These are phyloP conservation scores for Nematolebias whitei DNA, from an alignment of 2,113 vertebrate genomes.

Conservation along the genomic window DNA sequence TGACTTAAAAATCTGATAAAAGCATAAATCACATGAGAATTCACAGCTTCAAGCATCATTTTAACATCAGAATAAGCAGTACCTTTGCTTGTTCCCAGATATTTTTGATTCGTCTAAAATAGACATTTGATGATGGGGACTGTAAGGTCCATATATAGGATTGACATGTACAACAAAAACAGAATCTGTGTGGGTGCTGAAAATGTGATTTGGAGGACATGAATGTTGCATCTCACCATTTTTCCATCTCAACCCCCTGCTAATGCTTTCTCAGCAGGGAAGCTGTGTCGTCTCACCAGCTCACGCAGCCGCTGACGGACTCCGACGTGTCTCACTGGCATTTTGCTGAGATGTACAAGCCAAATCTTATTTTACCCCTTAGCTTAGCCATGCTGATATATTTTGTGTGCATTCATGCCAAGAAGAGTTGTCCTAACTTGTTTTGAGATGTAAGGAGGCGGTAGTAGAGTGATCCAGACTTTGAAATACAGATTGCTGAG, in stretches of 20 bases:
- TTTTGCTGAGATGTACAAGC: no score
- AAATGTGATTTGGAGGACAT: constrained; percentile 11
- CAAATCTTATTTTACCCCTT: no score
- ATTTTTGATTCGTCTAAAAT: not conserved
- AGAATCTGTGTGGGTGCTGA: not conserved
- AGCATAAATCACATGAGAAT: not conserved
- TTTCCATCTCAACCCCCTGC: not conserved
- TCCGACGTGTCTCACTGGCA: not conserved
- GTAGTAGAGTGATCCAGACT: no score
- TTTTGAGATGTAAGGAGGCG: no score
- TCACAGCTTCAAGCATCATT: not conserved
- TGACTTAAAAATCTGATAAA: constrained; percentile 2
- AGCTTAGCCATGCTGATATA: no score
- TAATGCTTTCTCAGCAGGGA: not conserved
- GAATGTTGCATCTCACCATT: not conserved
- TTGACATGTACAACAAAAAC: constrained; percentile 14
- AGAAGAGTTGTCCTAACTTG: no score
- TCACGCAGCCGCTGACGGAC: not conserved
- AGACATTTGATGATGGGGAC: not conserved
- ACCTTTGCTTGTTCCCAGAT: not conserved
- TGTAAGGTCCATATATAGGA: not conserved
- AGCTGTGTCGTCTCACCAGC: not conserved
- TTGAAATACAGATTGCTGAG: no score
- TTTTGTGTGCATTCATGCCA: no score
- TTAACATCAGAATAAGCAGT: not conserved